A percentile compares a stretch with the other conserved stretches of the same genome.
Evolutionary conservation across 2,888 invertebrate genomes (phyloP).

Genomic region (Empis stercorea): DNA sequence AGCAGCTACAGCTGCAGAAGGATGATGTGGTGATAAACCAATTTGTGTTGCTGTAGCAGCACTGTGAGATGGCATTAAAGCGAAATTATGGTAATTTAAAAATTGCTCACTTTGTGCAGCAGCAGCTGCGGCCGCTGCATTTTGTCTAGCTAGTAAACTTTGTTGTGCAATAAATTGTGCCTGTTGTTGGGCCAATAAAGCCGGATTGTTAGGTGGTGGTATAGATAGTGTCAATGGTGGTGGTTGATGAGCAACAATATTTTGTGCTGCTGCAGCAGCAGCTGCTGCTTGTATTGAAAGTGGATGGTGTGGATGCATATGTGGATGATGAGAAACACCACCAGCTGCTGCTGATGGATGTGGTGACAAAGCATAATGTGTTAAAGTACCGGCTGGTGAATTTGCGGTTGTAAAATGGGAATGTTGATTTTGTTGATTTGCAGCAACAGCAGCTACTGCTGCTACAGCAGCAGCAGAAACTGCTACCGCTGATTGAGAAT

Average conservation of each 20-base stretch:
- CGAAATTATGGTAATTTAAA: slow-evolving; percentile 18
- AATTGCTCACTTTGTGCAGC: slow-evolving; percentile 26
- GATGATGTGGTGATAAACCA: slow-evolving; percentile 17
- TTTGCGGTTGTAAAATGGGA: not conserved
- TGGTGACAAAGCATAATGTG: not conserved
- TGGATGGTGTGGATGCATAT: not conserved
- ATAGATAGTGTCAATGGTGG: slow-evolving; percentile 31
- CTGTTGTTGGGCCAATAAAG: slow-evolving; percentile 41
- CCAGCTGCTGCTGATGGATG: not conserved
- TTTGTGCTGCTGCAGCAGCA: slow-evolving; percentile 16
- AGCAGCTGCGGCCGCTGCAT: slow-evolving; percentile 44
- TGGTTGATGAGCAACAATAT: slow-evolving; percentile 24
- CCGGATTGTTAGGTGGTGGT: slow-evolving; percentile 31
- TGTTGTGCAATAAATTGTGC: slow-evolving; percentile 55
- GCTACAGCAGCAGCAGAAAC: slow-evolving; percentile 13
- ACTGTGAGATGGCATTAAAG: slow-evolving; percentile 23
- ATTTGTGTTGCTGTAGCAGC: slow-evolving; percentile 22
- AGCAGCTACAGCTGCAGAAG: slow-evolving; percentile 23
- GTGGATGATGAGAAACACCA: not conserved
- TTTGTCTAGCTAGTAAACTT: slow-evolving; percentile 51
- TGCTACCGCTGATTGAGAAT: slow-evolving; percentile 6
- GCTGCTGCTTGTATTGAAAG: slow-evolving; percentile 5
- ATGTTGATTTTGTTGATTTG: not conserved
- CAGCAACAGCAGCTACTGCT: not conserved
- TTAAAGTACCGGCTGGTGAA: not conserved